Evolutionary conservation across 2,797 vertebrate genomes (phyloP), one percentile per base, ranked within the genome.

Genomic region (Triplophysa yarkandensis): DNA sequence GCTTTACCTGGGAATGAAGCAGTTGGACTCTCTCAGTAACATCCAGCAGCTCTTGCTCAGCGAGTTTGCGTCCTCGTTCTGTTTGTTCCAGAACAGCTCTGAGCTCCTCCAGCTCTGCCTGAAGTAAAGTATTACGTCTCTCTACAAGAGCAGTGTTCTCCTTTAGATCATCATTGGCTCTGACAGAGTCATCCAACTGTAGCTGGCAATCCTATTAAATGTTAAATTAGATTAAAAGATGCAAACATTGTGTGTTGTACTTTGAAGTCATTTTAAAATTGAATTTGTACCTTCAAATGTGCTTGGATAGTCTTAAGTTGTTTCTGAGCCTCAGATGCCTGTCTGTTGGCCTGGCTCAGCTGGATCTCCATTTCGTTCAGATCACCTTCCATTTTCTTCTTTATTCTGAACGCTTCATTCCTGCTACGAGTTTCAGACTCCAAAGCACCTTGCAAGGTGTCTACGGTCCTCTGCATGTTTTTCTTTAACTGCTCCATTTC

Each of bases 311-410:
- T 79, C 80, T 93, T 94, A 0, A 94, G 89, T 74, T 95, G 95
- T 66, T 94, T 95, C 87, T 95, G 94, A 30, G 94, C 92, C 81
- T 96, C 94, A 0, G 90, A 79, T 0, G 94, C 93, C 64, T 90
- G 88, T 66, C 95, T 88, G 84, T 92, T 92, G 78, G 92, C 88
- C 71, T 92, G 91, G 79, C 88, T 92, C 19, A 96, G 91, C 82
- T 95, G 95, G 79, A 95, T 92, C 88, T 96, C 95, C 94, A 96
- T 94, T 87, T 95, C 94, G 0, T 96, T 94, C 77, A 95, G 93
- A 83, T 95, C 94, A 0, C 94, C 94, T 77, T 95, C 95, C 94
- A 95, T 95, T 73, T 93, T 93, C 83, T 93, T 93, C 80, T 93
- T 95, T 71, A 89, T 41, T 39, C 84, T 87, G n/a, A 87, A 86